Conservation (phyloP, 2,797 vertebrate genomes). For the Ispidina lecontei region DNA sequence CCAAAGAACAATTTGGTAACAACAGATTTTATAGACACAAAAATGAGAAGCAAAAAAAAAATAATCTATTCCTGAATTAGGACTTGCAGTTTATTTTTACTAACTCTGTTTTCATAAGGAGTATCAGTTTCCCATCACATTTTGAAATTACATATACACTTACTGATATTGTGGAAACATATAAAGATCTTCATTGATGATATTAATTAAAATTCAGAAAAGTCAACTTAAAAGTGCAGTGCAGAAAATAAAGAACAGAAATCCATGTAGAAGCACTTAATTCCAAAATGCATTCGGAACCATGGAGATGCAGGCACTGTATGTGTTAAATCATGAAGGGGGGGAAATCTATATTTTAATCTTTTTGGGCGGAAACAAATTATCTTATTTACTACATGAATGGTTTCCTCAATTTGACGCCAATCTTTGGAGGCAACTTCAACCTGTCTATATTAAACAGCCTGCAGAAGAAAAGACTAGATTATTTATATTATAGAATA, state of each 20-base stretch:
- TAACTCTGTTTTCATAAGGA: neutral
- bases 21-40: neutral
- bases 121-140: neutral
- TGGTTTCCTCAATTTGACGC: conserved; percentile 88
- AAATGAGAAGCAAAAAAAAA: neutral
- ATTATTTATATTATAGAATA: conserved; percentile 75
- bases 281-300: conserved; percentile 55
- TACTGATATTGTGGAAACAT: neutral
- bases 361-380: conserved; percentile 84
- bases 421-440: conserved; percentile 85
- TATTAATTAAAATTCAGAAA: neutral
- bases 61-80: neutral
- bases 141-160: neutral
- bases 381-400: conserved; percentile 90
- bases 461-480: conserved; percentile 76
- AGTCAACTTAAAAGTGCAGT: neutral
- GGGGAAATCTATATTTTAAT: conserved; percentile 82
- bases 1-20: neutral
- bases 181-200: neutral
- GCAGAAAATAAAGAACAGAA: conserved; percentile 16
- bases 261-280: neutral
- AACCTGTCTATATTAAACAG: conserved; percentile 82
- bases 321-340: conserved; percentile 73
- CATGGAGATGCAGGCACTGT: conserved; percentile 43
- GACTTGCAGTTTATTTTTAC: neutral